A percentile compares a stretch with the other conserved stretches of the same genome.
Conservation (phyloP, 2,113 vertebrate genomes). For the Bucco capensis region DNA sequence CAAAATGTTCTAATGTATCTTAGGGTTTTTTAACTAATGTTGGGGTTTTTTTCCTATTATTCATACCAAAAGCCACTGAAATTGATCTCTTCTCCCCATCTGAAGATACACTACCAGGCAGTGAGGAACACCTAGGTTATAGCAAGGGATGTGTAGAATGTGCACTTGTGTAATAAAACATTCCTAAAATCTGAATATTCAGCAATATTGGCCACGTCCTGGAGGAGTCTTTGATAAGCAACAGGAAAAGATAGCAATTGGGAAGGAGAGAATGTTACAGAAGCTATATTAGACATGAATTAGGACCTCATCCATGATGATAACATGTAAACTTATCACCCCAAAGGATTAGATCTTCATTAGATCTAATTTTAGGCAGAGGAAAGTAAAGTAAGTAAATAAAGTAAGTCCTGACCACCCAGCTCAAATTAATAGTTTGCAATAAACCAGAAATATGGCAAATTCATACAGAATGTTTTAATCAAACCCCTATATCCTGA, state of each 20-base stretch:
- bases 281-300: not conserved
- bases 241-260: not conserved
- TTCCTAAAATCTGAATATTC: not conserved
- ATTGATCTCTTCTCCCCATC: not conserved
- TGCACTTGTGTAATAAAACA: not conserved
- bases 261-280: not conserved
- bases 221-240: not conserved
- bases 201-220: not conserved
- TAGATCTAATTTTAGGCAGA: not conserved
- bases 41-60: not conserved
- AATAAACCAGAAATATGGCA: not conserved
- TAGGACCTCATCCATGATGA: not conserved
- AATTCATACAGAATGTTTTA: not conserved
- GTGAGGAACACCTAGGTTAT: not conserved
- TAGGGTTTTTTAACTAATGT: not conserved
- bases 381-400: not conserved
- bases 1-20: not conserved
- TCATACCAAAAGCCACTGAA: not conserved
- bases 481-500: not conserved
- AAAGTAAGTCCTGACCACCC: not conserved
- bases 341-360: not conserved
- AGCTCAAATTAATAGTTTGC: not conserved
- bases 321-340: fast-evolving
- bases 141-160: not conserved
- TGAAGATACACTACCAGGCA: not conserved